Conservation (phyloP, 2,888 invertebrate species). For the Tubiluchus corallicola region DNA sequence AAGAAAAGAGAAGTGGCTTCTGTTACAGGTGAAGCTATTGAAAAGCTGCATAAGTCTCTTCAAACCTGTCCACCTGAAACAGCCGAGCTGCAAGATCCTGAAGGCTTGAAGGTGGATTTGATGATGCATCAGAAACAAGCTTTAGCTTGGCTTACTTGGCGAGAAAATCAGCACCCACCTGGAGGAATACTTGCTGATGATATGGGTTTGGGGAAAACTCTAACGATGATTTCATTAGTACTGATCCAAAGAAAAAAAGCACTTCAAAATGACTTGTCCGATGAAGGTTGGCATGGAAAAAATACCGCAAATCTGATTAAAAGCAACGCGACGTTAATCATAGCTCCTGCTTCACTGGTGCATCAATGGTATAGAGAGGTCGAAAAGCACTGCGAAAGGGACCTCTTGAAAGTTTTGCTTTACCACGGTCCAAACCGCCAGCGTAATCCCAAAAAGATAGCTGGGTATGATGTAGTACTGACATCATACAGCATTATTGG, state of each 20-base stretch:
- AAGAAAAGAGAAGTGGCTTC: neutral
- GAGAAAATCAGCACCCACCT: constrained; percentile 59
- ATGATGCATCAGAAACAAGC: constrained; percentile 72
- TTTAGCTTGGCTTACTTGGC: constrained; percentile 68
- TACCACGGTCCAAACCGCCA: constrained; percentile 68
- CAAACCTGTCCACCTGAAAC: constrained; percentile 42
- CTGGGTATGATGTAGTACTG: constrained; percentile 57
- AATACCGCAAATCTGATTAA: too few species aligned
- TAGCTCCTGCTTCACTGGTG: constrained; percentile 77
- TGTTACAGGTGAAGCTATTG: neutral
- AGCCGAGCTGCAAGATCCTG: constrained; percentile 32
- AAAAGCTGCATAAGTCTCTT: neutral
- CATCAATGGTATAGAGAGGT: constrained; percentile 78
- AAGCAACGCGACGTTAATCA: constrained; percentile 42
- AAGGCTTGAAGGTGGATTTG: constrained; percentile 42
- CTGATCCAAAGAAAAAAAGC: constrained; percentile 25
- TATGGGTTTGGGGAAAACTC: constrained; percentile 36
- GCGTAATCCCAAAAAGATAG: constrained; percentile 33
- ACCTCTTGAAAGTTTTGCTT: constrained; percentile 42
- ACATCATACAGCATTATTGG: constrained; percentile 62
- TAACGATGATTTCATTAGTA: constrained; percentile 33
- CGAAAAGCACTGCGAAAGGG: constrained; percentile 39
- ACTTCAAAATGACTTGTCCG: too few species aligned
- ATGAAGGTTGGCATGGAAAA: too few species aligned
- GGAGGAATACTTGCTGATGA: constrained; percentile 57